Percentiles rank a stretch among this genome's conserved stretches.
phyloP scores from a whole-genome alignment of 64 coral and sea anemone genomes.

The Pocillopora damicornis region DNA sequence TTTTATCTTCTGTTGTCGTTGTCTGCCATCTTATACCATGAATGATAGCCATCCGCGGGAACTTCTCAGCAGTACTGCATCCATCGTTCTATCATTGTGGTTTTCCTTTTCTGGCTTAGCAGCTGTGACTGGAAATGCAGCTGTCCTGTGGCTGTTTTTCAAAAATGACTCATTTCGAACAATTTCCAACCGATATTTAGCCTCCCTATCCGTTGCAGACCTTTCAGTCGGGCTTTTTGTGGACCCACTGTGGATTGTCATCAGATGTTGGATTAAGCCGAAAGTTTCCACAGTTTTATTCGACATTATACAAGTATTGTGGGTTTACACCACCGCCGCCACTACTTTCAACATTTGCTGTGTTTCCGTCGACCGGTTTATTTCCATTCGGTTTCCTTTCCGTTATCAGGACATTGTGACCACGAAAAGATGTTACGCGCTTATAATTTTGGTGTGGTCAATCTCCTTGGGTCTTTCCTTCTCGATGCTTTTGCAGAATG shows the following conservation, averaged over 20 bases:
- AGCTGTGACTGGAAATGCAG: conserved; percentile 22
- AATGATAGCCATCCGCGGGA: too few relatives aligned
- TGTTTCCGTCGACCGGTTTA: conserved; percentile 23
- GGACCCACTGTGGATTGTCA: background rate
- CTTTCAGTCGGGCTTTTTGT: background rate
- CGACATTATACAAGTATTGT: background rate
- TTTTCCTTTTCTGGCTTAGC: background rate
- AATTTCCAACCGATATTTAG: conserved; percentile 5
- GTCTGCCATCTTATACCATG: too few relatives aligned
- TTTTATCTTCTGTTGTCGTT: too few relatives aligned
- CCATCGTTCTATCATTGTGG: background rate
- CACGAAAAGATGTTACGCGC: background rate
- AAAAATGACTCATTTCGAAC: conserved; percentile 4
- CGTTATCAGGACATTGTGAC: conserved; percentile 15
- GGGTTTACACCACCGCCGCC: background rate
- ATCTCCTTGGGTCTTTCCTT: background rate
- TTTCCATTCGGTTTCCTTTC: conserved; percentile 7
- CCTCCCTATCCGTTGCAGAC: background rate
- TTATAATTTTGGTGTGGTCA: background rate
- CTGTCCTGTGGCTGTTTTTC: background rate
- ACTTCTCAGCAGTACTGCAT: background rate
- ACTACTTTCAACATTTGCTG: conserved; percentile 17
- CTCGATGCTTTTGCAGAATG: background rate
- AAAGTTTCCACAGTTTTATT: background rate
- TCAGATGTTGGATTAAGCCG: background rate